phyloP scores from a whole-genome alignment of 2,888 invertebrate species.

The Drosophila subquinaria region DNA sequence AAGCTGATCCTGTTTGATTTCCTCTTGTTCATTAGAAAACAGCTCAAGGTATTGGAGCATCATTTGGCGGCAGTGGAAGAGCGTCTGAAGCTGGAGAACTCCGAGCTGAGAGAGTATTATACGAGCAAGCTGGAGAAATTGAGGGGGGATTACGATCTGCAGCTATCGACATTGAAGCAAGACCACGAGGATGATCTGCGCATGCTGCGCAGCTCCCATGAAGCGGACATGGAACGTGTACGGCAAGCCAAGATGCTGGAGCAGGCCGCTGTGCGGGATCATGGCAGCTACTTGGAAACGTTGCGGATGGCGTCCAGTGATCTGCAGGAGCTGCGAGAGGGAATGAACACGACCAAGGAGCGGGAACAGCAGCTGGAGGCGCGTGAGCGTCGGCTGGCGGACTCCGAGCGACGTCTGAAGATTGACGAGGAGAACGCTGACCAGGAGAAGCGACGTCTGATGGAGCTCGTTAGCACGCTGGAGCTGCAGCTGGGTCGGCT shows the following conservation, averaged over 20 bases:
- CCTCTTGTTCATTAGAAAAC: slow-evolving; percentile 73
- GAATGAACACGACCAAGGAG: slow-evolving; percentile 80
- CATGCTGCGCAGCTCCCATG: slow-evolving; percentile 79
- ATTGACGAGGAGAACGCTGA: slow-evolving; percentile 79
- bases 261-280: slow-evolving; percentile 84
- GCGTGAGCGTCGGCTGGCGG: slow-evolving; percentile 81
- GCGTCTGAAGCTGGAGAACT: slow-evolving; percentile 82
- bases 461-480: slow-evolving; percentile 84
- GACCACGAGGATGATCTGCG: slow-evolving; percentile 82
- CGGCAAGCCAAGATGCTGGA: slow-evolving; percentile 84
- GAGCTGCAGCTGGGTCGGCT: slow-evolving; percentile 83
- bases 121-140: slow-evolving; percentile 74
- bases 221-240: slow-evolving; percentile 83
- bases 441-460: slow-evolving; percentile 81
- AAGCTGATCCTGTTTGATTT: no score
- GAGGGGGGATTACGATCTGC: slow-evolving; percentile 70
- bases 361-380: slow-evolving; percentile 77
- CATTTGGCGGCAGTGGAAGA: slow-evolving; percentile 80
- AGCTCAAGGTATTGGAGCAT: slow-evolving; percentile 83
- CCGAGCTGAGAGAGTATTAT: slow-evolving; percentile 75
- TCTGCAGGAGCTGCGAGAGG: slow-evolving; percentile 80
- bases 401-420: slow-evolving; percentile 80
- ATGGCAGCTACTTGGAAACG: slow-evolving; percentile 83
- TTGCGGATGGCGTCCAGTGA: slow-evolving; percentile 83
- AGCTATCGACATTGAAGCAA: slow-evolving; percentile 71